A percentile compares a stretch with the other conserved stretches of the same genome.
phyloP scores from a whole-genome alignment of 2,888 invertebrate genomes.

The Acanthacorydalis orientalis region DNA sequence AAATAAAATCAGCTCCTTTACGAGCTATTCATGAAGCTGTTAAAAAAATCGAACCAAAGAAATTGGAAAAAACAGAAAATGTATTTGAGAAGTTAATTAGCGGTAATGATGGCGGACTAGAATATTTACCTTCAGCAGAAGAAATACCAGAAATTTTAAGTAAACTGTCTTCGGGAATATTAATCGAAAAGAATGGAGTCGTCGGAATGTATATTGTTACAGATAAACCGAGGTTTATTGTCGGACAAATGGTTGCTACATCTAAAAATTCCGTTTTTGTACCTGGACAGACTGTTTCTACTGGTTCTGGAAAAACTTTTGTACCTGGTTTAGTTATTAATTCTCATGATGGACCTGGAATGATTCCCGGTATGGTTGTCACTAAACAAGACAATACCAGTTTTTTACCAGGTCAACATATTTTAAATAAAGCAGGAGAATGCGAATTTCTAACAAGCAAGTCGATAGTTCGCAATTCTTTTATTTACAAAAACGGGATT shows the following conservation, averaged over 20 bases:
- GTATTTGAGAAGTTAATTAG: constrained; percentile 39
- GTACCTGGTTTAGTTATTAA: constrained; percentile 56
- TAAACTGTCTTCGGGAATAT: constrained; percentile 39
- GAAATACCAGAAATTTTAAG: constrained; percentile 46
- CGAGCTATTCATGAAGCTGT: constrained; percentile 19
- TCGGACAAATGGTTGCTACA: constrained; percentile 54
- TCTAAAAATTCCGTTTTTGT: constrained; percentile 53
- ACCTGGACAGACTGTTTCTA: constrained; percentile 57
- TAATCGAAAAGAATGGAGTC: constrained; percentile 39
- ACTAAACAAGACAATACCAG: constrained; percentile 39
- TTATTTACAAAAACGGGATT: no score
- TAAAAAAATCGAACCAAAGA: constrained; percentile 35
- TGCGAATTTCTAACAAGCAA: constrained; percentile 4
- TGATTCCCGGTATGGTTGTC: constrained; percentile 58
- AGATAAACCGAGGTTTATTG: constrained; percentile 50
- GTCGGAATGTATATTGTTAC: constrained; percentile 46
- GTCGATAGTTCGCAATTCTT: no score
- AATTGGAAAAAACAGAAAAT: constrained; percentile 40
- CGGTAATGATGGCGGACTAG: constrained; percentile 30
- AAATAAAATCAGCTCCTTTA: constrained; percentile 10
- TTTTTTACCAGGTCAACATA: constrained; percentile 53
- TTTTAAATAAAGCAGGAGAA: constrained; percentile 35
- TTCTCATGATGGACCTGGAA: constrained; percentile 45
- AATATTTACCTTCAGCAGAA: constrained; percentile 41
- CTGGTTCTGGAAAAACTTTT: constrained; percentile 48